Evolutionary conservation across 1,140 invertebrate species (phyloP), one percentile per base, ranked within the genome.

Genomic region (Lethocerus indicus): DNA sequence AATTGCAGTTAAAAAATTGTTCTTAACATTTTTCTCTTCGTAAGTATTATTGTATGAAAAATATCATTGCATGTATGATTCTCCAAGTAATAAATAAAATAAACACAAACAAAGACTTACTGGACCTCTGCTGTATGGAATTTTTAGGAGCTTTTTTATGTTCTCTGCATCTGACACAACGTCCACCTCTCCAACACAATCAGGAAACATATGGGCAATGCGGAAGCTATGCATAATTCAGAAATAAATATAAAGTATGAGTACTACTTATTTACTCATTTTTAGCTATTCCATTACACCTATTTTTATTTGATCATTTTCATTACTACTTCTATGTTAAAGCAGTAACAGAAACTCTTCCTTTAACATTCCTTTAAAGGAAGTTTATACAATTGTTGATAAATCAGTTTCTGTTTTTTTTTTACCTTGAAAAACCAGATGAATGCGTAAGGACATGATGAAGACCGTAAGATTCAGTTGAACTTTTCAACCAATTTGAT

Each of bases 81-180:
- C 7, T n/a, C 24, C 23, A 26, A 24, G 26, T 14, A 4, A 25
- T 23, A 26, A 36, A 18, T 3, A 28, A 5, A 21, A 25, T 4
- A 48, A 13, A 48, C 24, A 48, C 21, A 18, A 14, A 13, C 21
- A 36, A 48, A 49, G 32, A 54, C 55, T 62, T 51, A 84, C 76
- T 7, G 74, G 71, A 9, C 74, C 76, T 53, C 81, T 78, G 49
- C 79, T 81, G 59, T 90, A 92, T 0, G 89, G 87, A 52, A 95
- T 71, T 67, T 94, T 93, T 1, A 95, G 64, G 1, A 95, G 64
- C 58, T 85, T 87, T 64, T 95, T 95, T 40, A 94, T 92, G 59
- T 91, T 93, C 67, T 93, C 85, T 0, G 88, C 81, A 67, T 89
- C 88, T 0, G 88, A 87, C 2, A 94, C 83, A 0, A 93, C 87